These are phyloP conservation scores for Emydocephalus ijimae DNA, from an alignment of 2,113 vertebrate species.

Conservation along the genomic window DNA sequence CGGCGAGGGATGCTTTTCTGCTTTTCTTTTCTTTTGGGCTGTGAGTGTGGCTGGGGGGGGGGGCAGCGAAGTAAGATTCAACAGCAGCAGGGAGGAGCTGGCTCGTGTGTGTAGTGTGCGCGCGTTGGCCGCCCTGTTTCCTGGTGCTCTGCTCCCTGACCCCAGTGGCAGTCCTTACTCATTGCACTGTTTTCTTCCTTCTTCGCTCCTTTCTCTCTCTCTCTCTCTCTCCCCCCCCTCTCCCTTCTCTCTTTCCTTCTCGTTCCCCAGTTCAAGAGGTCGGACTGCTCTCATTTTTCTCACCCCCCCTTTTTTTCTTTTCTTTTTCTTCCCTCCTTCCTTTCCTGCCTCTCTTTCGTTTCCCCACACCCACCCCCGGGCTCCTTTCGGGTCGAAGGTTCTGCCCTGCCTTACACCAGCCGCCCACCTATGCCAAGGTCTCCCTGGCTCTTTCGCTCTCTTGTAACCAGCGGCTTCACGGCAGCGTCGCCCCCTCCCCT, in stretches of 20 bases:
- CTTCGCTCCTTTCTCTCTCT: slow-evolving; percentile 59
- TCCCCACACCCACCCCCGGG: slow-evolving; percentile 55
- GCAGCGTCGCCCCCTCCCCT: slow-evolving; percentile 43
- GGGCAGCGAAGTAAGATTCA: slow-evolving; percentile 42
- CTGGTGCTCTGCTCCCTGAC: slow-evolving; percentile 90
- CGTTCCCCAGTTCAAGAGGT: not conserved
- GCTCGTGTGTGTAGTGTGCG: slow-evolving; percentile 36
- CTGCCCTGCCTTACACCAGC: slow-evolving; percentile 77
- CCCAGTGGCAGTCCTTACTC: slow-evolving; percentile 87
- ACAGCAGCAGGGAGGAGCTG: slow-evolving; percentile 61
- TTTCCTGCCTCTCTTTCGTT: slow-evolving; percentile 44
- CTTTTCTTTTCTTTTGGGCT: not conserved
- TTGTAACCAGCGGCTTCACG: not conserved
- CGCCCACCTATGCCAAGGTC: slow-evolving; percentile 57
- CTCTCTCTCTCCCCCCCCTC: slow-evolving; percentile 52
- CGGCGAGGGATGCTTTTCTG: slow-evolving; percentile 33
- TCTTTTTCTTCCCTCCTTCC: slow-evolving; percentile 39
- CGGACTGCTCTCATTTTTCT: not conserved
- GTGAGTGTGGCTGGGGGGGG: not conserved
- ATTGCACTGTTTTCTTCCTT: slow-evolving; percentile 74
- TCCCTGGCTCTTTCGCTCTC: slow-evolving; percentile 16
- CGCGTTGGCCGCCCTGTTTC: slow-evolving; percentile 69
- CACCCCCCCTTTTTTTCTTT: not conserved
- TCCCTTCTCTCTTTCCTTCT: slow-evolving; percentile 1
- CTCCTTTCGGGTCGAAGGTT: slow-evolving; percentile 89